Percentiles rank a stretch among this genome's conserved stretches.
Conservation (phyloP, 2,888 invertebrate species). For the Harpalus rubripes region DNA sequence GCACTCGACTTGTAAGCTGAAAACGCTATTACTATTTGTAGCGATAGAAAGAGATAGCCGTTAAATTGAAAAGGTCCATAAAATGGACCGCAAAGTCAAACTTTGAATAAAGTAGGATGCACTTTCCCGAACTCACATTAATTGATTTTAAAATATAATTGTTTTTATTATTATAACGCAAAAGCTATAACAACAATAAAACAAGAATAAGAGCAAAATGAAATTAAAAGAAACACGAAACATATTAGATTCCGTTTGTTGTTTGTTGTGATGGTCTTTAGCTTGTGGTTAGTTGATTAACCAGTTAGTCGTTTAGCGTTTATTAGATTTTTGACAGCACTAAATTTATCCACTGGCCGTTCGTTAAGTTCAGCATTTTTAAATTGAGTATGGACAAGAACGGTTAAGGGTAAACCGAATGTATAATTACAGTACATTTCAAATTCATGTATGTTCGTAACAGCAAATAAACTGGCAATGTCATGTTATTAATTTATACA, state of each 20-base stretch:
- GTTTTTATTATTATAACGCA: not conserved
- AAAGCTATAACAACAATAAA: not conserved
- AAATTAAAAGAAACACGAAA: not conserved
- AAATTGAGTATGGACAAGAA: constrained; percentile 26
- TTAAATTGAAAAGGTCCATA: no score
- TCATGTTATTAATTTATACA: constrained; percentile 59
- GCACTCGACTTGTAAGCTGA: no score
- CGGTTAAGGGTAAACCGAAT: constrained; percentile 43
- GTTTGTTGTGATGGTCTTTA: not conserved
- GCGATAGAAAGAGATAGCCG: no score
- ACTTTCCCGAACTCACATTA: no score
- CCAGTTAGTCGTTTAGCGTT: constrained; percentile 15
- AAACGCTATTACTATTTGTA: no score
- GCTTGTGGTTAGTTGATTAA: constrained; percentile 23
- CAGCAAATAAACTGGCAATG: constrained; percentile 62
- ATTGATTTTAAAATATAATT: not conserved
- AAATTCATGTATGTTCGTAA: constrained; percentile 55
- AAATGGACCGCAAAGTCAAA: no score
- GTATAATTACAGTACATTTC: constrained; percentile 57
- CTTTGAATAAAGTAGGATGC: no score
- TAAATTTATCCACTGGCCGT: constrained; percentile 17
- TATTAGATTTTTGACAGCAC: constrained; percentile 27
- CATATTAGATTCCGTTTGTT: not conserved
- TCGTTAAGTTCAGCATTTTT: constrained; percentile 48
- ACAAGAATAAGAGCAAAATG: not conserved